phyloP scores from a whole-genome alignment of 2,888 invertebrate genomes.

The Agrochola lychnidis region DNA sequence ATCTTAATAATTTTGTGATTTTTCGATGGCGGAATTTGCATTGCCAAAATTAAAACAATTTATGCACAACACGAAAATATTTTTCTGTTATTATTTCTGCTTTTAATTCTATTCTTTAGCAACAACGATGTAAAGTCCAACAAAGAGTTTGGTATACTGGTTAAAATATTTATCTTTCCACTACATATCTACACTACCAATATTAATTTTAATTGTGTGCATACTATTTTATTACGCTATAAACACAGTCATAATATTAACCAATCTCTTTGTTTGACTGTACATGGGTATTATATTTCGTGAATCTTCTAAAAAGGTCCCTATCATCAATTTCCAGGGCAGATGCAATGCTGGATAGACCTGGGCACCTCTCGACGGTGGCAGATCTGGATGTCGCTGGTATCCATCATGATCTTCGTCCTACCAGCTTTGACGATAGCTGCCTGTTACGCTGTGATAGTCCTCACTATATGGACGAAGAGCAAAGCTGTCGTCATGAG shows the following conservation, averaged over 20 bases:
- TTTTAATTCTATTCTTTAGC: not conserved
- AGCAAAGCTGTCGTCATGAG: slow-evolving; percentile 92
- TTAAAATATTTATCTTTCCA: not conserved
- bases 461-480: slow-evolving; percentile 97
- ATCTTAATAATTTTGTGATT: slow-evolving; percentile 18
- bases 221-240: not conserved
- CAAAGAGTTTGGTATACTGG: not conserved
- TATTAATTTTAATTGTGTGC: not conserved
- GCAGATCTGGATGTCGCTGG: slow-evolving; percentile 97
- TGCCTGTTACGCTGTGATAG: slow-evolving; percentile 97
- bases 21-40: slow-evolving; percentile 15
- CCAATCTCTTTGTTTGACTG: not conserved
- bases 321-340: slow-evolving; percentile 83
- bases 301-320: not conserved
- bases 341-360: slow-evolving; percentile 97
- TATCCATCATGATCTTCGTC: slow-evolving; percentile 95
- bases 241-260: not conserved
- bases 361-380: slow-evolving; percentile 93
- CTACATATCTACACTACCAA: not conserved
- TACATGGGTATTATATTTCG: no score
- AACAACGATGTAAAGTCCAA: not conserved
- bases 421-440: slow-evolving; percentile 96
- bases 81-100: no score
- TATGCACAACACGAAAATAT: no score
- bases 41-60: not conserved